Evolutionary conservation across 2,888 invertebrate species (phyloP).

Genomic region (Plemyria rubiginata): DNA sequence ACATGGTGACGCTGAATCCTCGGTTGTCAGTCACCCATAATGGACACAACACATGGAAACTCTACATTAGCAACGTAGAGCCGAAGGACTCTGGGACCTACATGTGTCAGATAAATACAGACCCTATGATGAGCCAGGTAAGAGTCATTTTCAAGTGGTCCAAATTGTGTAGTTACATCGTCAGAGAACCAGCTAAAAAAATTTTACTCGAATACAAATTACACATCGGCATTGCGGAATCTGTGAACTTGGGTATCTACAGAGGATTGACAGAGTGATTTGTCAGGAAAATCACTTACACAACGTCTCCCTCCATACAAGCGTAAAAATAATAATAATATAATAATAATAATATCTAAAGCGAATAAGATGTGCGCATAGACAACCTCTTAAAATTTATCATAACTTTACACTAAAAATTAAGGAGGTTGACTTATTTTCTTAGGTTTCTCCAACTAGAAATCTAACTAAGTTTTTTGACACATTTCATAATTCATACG

Average conservation of each 20-base stretch:
- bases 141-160: constrained; percentile 47
- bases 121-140: constrained; percentile 95
- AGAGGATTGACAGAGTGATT: background rate
- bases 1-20: constrained; percentile 94
- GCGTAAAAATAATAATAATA: too few species aligned
- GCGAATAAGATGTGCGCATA: too few species aligned
- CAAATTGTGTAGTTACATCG: background rate
- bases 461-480: too few species aligned
- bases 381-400: too few species aligned
- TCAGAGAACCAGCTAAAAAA: background rate
- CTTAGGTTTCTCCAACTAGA: too few species aligned
- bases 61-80: constrained; percentile 94
- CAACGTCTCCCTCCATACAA: background rate
- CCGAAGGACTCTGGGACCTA: constrained; percentile 96
- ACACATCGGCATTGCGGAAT: constrained; percentile 6
- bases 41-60: constrained; percentile 96
- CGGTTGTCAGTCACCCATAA: constrained; percentile 94
- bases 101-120: constrained; percentile 97
- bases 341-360: too few species aligned
- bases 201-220: constrained; percentile 2
- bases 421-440: too few species aligned
- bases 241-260: background rate
- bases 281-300: background rate
- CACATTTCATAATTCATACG: too few species aligned
- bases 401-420: too few species aligned